These are phyloP conservation scores for Sylvia borin DNA, from an alignment of 2,797 vertebrate species.

Conservation along the genomic window DNA sequence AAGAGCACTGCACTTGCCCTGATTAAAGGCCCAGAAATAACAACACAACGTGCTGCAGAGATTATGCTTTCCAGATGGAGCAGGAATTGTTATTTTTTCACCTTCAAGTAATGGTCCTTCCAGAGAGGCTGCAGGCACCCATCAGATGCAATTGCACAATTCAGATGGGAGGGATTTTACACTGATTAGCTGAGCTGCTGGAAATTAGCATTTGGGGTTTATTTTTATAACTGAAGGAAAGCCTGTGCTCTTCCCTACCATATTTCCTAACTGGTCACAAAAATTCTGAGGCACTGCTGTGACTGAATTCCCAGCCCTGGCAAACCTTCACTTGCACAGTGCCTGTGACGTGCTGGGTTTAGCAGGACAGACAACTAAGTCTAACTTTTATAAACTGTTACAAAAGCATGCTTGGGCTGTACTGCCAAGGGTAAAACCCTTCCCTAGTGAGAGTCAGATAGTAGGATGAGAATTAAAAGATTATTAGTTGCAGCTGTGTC, in stretches of 20 bases:
- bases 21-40: constrained; percentile 60
- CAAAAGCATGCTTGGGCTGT: neutral
- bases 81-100: constrained; percentile 31
- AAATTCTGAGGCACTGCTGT: neutral
- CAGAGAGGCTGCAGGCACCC: neutral
- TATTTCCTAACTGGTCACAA: neutral
- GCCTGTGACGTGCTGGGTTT: neutral
- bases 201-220: constrained; percentile 12
- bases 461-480: neutral
- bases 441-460: neutral
- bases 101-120: neutral
- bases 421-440: neutral
- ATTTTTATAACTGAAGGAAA: neutral
- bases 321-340: neutral
- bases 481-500: neutral
- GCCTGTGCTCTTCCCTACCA: neutral
- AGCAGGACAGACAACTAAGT: neutral
- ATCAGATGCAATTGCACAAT: neutral
- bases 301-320: neutral
- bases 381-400: neutral
- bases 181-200: neutral
- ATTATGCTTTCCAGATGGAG: neutral
- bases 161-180: neutral
- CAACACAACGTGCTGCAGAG: neutral
- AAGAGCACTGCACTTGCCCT: constrained; percentile 11